Base-by-base conservation (phyloP, 2,888 invertebrate genomes). In the Periphyllus acericola region DNA sequence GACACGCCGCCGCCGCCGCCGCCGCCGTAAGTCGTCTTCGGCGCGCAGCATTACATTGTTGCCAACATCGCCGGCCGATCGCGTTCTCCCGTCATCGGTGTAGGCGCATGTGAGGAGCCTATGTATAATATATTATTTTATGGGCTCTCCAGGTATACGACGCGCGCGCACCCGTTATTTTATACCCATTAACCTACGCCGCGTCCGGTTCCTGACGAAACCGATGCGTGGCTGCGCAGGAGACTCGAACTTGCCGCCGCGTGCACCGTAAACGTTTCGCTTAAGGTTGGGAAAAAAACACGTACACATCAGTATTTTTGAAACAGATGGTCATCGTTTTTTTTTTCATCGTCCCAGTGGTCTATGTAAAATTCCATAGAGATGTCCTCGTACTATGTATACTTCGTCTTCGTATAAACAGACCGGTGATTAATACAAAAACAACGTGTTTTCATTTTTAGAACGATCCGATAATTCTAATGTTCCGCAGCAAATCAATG, bases 61-160 rank as follows among this genome's bases (percentile, higher is more conserved):
- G 75, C 83, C 83, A 83, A 83, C 83, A 29, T 82, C 17, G 19
- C 36, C 17, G n/a, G 29, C 29, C n/a, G 36, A 21, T 60, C 36
- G 36, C 74, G 5, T 83, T 72, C 72, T 52, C 0, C 40, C 74
- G 14, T 36, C 34, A 6, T 72, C 66, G 25, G 5, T n/a, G 25
- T 25, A 66, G 25, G 46, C 14, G 46, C 3, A 46, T 1, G 3
- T 46, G 11, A n/a, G n/a, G n/a, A n/a, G n/a, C n/a, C n/a, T n/a
- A n/a, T n/a, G n/a, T n/a, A n/a, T n/a, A n/a, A n/a, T n/a, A n/a
- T n/a, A n/a, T n/a, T n/a, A n/a, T n/a, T n/a, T n/a, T n/a, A n/a
- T n/a, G n/a, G n/a, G n/a, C n/a, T n/a, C n/a, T n/a, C n/a, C n/a
- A n/a, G n/a, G n/a, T n/a, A n/a, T n/a, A n/a, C 3, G 40, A 8